These are phyloP conservation scores for Zosterops borbonicus DNA, from an alignment of 2,113 vertebrate species.

Conservation along the genomic window DNA sequence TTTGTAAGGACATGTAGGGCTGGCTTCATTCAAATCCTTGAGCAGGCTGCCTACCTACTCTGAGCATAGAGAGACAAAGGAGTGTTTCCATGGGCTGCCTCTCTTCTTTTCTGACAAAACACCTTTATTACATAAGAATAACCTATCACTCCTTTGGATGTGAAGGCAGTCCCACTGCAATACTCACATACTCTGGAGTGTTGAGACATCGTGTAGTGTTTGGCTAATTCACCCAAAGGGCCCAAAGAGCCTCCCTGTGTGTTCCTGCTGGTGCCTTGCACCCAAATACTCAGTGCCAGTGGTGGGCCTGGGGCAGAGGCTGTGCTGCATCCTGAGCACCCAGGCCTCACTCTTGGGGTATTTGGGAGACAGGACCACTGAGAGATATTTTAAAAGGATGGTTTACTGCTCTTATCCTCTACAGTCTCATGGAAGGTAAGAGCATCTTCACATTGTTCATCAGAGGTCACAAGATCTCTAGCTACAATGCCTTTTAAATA, in stretches of 20 bases:
- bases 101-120: neutral
- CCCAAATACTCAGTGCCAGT: fast-evolving
- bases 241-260: neutral
- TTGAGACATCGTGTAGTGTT: neutral
- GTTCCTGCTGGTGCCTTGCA: neutral
- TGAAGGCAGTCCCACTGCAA: neutral
- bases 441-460: neutral
- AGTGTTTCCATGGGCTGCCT: neutral
- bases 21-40: neutral
- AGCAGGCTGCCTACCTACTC: neutral
- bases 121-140: neutral
- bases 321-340: neutral
- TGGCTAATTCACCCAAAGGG: neutral
- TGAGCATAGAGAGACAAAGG: neutral
- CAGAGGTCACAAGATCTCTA: neutral
- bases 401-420: neutral
- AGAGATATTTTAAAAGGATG: neutral
- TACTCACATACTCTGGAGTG: neutral
- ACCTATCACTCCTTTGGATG: neutral
- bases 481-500: neutral
- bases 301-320: neutral
- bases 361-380: neutral
- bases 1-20: neutral
- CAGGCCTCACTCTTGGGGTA: neutral
- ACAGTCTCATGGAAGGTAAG: neutral